Percentiles rank a stretch among this genome's conserved stretches.
Evolutionary conservation across 1,140 invertebrate species (phyloP).

Genomic region (Marisa cornuarietis): DNA sequence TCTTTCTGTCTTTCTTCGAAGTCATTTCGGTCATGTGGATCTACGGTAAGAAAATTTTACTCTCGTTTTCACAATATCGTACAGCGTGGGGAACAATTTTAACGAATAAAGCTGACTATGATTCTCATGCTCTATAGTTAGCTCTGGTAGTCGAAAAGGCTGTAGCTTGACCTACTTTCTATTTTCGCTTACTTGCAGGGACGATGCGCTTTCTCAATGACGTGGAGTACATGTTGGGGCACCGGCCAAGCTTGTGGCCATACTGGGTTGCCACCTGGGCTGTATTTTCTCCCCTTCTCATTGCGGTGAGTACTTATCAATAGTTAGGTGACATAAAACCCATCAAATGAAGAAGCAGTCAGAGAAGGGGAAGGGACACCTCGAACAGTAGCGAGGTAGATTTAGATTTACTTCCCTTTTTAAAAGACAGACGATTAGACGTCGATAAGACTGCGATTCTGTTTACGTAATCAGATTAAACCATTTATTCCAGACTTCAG

Average conservation of each 20-base stretch:
- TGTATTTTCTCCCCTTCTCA: conserved; percentile 39
- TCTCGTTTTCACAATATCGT: no score
- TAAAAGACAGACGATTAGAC: no score
- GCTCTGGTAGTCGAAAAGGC: no score
- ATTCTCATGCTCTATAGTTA: no score
- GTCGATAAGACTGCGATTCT: no score
- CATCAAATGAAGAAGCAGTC: background rate
- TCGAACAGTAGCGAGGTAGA: no score
- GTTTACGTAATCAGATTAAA: no score
- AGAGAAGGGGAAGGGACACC: background rate
- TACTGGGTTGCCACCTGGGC: conserved; percentile 48
- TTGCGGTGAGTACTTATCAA: conserved; percentile 37
- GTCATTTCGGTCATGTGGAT: conserved; percentile 66
- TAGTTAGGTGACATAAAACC: no score
- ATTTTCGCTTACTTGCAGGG: conserved; percentile 46
- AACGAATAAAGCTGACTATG: no score
- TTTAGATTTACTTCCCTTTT: conserved; percentile 2
- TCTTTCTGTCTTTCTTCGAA: conserved; percentile 65
- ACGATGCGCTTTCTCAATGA: conserved; percentile 68
- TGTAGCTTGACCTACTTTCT: background rate
- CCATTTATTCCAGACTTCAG: no score
- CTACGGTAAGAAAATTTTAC: conserved; percentile 58
- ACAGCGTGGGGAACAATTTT: no score
- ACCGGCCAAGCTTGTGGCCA: conserved; percentile 32
- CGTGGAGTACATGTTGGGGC: conserved; percentile 51